Evolutionary conservation across 2,888 invertebrate species (phyloP), one percentile per base, ranked within the genome.

Genomic region (Habroteleia sp.): DNA sequence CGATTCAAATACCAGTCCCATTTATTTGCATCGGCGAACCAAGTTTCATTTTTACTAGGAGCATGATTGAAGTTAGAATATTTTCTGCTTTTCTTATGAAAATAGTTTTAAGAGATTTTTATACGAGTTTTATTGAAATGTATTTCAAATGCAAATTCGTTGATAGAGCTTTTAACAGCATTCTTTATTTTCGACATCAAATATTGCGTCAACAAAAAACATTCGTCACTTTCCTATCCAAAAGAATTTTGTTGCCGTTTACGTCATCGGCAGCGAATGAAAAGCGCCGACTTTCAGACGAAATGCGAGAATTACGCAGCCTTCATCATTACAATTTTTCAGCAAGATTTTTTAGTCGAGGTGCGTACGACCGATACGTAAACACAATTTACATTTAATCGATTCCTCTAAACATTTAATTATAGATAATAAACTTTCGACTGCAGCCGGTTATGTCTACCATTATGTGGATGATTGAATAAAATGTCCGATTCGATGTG

Each of bases 381-480:
- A 60, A 54, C 46, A 39, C 23, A 46, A 69, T 60, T 60, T 62
- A 31, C 25, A 25, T 52, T 62, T 44, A 42, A 60, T 69, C 20
- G 58, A 25, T 3, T 23, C 29, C 44, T 10, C 60, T 52, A 44
- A 60, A 63, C 54, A 48, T 63, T 71, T 54, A 71, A 62, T 71
- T 71, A 71, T 17, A 44, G 13, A 10, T 71, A 71, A 71, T 54
- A 54, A 62, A 71, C 60, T 54, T 62, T 71, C 27, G 27, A 52
- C 50, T 16, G 13, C 1, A 37, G 42, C 25, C 54, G 29, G 16
- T 54, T 71, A 46, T 71, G 48, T 23, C 27, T 3, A 23, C 31
- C 39, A 71, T 62, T 58, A 71, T 46, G 20, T 25, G 39, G 50
- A 60, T 60, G 69, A 62, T 71, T 54, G 69, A 71, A 62, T 60